Base-by-base conservation (phyloP, 1,140 invertebrate genomes). In the Elysia chlorotica region DNA sequence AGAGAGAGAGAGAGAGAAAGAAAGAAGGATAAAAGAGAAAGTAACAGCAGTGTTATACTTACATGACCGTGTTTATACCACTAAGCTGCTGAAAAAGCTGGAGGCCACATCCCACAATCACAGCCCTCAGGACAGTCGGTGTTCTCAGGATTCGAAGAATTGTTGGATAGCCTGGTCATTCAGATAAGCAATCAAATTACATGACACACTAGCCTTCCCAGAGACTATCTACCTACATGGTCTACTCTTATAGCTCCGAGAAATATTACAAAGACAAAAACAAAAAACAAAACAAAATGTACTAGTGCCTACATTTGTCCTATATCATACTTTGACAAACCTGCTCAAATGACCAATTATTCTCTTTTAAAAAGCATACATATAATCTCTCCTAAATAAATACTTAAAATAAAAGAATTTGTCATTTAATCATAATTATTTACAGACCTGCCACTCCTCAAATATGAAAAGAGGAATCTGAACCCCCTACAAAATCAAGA, bases 21-120 rank as follows among this genome's bases (percentile, higher is more conserved):
- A n/a, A n/a, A n/a, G n/a, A n/a, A n/a, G n/a, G n/a, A n/a, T n/a
- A n/a, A n/a, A n/a, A n/a, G n/a, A n/a, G n/a, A n/a, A n/a, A n/a
- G n/a, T n/a, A n/a, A n/a, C n/a, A n/a, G n/a, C n/a, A 36, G 10
- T 17, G 31, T 1, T 59, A 35, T 38, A 76, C 85, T 78, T 86
- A 92, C 91, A 92, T 92, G 36, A 92, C 89, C 19, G 90, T 91
- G 76, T 92, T 92, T 74, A 92, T 91, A 35, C 91, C 91, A 23
- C 88, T 85, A 2, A 92, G 74, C 80, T 91, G 91, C 79, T 91
- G 90, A 66, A 91, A 87, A 31, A 88, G 84, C 76, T 91, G 90
- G 10, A 92, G 82, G 35, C 88, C 78, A 79, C 89, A 90, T 2
- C 91, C 91, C 14, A 92, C 81, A 31, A 90, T 35, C 0, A 92